Conservation (phyloP, 2,797 vertebrate species). For the Hemibagrus guttatus region DNA sequence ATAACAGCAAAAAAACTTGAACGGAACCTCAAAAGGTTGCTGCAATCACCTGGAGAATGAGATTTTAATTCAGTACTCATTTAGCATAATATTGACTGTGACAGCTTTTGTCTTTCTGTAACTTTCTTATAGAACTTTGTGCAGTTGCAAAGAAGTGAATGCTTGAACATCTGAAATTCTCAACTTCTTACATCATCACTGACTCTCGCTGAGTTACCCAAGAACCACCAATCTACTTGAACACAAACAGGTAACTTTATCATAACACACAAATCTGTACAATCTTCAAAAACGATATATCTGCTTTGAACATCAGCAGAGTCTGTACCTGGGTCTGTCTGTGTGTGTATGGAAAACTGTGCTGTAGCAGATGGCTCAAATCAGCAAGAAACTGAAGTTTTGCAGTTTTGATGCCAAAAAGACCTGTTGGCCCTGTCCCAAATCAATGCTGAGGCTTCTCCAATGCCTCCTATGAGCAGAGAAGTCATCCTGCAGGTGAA, state of each 20-base stretch:
- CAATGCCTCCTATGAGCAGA: neutral
- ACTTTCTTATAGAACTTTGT: neutral
- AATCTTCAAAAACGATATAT: neutral
- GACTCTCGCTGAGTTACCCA: neutral
- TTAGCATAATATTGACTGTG: neutral
- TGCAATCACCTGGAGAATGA: neutral
- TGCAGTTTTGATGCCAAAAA: constrained; percentile 11
- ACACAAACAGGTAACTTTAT: neutral
- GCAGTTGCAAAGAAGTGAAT: neutral
- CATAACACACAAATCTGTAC: neutral
- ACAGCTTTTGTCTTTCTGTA: neutral
- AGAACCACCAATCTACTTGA: neutral
- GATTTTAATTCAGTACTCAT: neutral
- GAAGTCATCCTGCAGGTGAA: neutral
- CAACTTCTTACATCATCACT: neutral
- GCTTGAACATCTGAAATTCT: neutral
- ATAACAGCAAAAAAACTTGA: neutral
- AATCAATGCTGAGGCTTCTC: constrained; percentile 5
- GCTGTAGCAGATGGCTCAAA: constrained; percentile 23
- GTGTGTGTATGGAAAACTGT: constrained; percentile 9
- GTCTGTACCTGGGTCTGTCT: neutral
- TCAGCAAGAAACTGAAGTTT: constrained; percentile 36
- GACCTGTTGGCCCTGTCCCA: constrained; percentile 27
- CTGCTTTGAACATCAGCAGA: neutral
- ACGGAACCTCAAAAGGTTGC: neutral